Evolutionary conservation across 2,888 invertebrate species (phyloP).

Genomic region (Agelastica alni): DNA sequence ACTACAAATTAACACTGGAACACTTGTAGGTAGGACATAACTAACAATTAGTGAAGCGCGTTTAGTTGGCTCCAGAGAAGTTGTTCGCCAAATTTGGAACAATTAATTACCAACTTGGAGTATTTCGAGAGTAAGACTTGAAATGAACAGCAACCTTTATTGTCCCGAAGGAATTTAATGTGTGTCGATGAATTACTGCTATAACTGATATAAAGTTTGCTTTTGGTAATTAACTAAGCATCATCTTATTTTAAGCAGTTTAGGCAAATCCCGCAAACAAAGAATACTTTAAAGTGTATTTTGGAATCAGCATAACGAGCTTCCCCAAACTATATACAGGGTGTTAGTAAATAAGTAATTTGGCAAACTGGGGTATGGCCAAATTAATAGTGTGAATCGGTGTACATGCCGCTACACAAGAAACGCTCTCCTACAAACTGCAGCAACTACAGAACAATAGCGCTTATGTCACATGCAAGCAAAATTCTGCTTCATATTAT

Average conservation of each 20-base stretch:
- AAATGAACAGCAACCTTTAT: slow-evolving; percentile 43
- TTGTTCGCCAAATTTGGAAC: slow-evolving; percentile 48
- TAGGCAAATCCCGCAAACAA: too few species aligned
- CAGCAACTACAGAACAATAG: too few species aligned
- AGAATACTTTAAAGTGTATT: too few species aligned
- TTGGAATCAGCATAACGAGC: too few species aligned
- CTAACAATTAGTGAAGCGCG: slow-evolving; percentile 12
- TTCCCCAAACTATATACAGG: too few species aligned
- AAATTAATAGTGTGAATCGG: too few species aligned
- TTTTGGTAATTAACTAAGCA: slow-evolving; percentile 37
- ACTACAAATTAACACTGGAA: slow-evolving; percentile 47
- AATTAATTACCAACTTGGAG: slow-evolving; percentile 50
- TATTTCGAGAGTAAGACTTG: slow-evolving; percentile 35
- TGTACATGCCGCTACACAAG: too few species aligned
- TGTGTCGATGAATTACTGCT: slow-evolving; percentile 46
- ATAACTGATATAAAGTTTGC: slow-evolving; percentile 40
- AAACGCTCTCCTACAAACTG: too few species aligned
- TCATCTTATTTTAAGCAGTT: slow-evolving; percentile 5
- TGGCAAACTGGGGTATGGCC: too few species aligned
- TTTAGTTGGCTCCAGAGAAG: slow-evolving; percentile 32
- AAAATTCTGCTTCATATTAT: too few species aligned
- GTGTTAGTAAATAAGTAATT: too few species aligned
- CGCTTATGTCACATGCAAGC: too few species aligned
- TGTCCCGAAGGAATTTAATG: slow-evolving; percentile 44
- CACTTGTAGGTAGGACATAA: slow-evolving; percentile 24